phyloP scores from a whole-genome alignment of 2,888 invertebrate species.

The Spicauda simplicius region DNA sequence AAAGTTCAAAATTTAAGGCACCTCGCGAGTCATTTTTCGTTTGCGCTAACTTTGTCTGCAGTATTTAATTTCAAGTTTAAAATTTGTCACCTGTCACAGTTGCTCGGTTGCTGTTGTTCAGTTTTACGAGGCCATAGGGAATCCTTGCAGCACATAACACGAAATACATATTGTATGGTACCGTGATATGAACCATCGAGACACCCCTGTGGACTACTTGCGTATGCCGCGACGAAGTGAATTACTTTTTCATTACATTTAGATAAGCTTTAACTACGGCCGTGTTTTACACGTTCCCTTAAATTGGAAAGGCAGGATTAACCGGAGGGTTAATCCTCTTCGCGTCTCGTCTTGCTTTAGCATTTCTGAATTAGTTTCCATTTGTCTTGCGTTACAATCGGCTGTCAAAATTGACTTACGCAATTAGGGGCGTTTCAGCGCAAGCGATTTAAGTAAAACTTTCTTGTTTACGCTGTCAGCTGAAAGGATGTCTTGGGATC shows the following conservation, averaged over 20 bases:
- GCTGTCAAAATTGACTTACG: constrained; percentile 66
- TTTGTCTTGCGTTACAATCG: constrained; percentile 53
- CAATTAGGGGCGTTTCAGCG: constrained; percentile 62
- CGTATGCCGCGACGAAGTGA: constrained; percentile 50
- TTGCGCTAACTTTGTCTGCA: constrained; percentile 14
- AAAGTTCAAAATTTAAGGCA: constrained; percentile 19
- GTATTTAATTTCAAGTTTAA: constrained; percentile 24
- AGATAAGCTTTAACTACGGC: constrained; percentile 46
- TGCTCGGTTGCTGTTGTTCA: constrained; percentile 10
- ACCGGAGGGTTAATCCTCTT: background rate
- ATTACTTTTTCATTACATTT: constrained; percentile 52
- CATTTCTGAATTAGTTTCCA: constrained; percentile 47
- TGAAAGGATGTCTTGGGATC: constrained; percentile 58
- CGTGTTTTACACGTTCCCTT: constrained; percentile 23
- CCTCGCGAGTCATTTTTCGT: constrained; percentile 18
- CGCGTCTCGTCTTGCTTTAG: constrained; percentile 5
- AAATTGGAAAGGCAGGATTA: constrained; percentile 19
- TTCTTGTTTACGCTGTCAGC: constrained; percentile 64
- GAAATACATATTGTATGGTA: constrained; percentile 34
- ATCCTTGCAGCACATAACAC: constrained; percentile 36
- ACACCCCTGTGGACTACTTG: constrained; percentile 47
- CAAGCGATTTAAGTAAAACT: constrained; percentile 67
- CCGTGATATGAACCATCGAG: constrained; percentile 42
- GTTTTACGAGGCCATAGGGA: constrained; percentile 10
- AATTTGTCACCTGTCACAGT: constrained; percentile 16